A percentile compares a stretch with the other conserved stretches of the same genome.
Evolutionary conservation across 2,797 vertebrate species (phyloP).

Genomic region (Peromyscus eremicus): DNA sequence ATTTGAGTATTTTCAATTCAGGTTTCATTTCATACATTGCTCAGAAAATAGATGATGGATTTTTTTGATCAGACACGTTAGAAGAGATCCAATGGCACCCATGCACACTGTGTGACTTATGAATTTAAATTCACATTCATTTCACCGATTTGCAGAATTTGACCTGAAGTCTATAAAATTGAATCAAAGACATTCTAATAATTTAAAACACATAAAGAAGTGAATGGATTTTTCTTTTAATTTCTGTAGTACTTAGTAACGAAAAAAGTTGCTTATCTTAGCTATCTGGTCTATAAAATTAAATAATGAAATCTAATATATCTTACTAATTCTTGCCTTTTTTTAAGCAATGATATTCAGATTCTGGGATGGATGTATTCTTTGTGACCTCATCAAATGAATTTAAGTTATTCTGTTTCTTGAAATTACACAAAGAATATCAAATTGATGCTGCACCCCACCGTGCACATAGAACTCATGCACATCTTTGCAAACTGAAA

Average conservation of each 20-base stretch:
- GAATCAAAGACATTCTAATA: neutral
- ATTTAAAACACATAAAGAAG: neutral
- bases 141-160: constrained; percentile 16
- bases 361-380: neutral
- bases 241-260: neutral
- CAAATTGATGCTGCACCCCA: neutral
- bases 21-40: neutral
- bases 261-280: neutral
- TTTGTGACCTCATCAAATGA: constrained; percentile 17
- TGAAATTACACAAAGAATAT: neutral
- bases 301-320: neutral
- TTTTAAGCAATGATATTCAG: constrained; percentile 28
- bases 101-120: neutral
- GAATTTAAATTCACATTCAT: neutral
- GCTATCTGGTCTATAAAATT: constrained; percentile 5
- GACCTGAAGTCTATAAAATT: neutral
- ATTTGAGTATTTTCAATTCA: neutral
- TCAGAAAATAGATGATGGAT: neutral
- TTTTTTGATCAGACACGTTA: neutral
- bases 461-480: neutral
- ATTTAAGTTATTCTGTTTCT: neutral
- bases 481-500: neutral
- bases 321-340: neutral
- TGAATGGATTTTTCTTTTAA: neutral
- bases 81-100: neutral